phyloP scores from a whole-genome alignment of 2,888 invertebrate genomes.

The Brenthis ino region DNA sequence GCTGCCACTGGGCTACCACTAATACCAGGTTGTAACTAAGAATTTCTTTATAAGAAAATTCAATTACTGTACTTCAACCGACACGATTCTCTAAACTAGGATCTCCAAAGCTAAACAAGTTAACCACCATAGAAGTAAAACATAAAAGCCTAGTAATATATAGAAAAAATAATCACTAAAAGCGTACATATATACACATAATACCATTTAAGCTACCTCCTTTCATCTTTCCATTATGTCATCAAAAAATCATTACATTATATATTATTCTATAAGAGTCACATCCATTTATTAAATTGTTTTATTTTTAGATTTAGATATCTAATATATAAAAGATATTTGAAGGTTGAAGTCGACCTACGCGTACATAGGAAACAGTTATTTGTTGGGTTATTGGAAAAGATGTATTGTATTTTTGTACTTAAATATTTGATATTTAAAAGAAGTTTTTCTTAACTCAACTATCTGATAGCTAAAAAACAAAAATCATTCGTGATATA shows the following conservation, averaged over 20 bases:
- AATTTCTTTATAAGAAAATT: too few relatives aligned
- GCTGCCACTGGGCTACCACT: too few relatives aligned
- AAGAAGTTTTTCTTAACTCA: too few relatives aligned
- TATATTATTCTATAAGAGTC: constrained; percentile 11
- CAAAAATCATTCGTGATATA: too few relatives aligned
- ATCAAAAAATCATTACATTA: constrained; percentile 13
- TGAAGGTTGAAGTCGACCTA: background rate
- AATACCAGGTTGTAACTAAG: too few relatives aligned
- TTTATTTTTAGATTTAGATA: constrained; percentile 9
- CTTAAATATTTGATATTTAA: too few relatives aligned
- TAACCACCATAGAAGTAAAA: background rate
- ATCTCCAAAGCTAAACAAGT: background rate
- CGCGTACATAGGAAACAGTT: background rate
- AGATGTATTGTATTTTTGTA: background rate
- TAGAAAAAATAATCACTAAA: constrained; percentile 1
- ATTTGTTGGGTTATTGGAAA: background rate
- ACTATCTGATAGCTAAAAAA: too few relatives aligned
- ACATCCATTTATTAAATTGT: background rate
- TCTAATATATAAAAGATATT: background rate
- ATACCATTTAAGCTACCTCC: constrained; percentile 4
- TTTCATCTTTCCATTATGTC: constrained; percentile 9
- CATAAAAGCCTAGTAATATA: background rate
- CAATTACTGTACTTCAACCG: too few relatives aligned
- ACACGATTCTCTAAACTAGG: too few relatives aligned
- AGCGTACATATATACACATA: background rate